Conservation (phyloP, 2,113 vertebrate species). For the Daphoenositta chrysoptera region DNA sequence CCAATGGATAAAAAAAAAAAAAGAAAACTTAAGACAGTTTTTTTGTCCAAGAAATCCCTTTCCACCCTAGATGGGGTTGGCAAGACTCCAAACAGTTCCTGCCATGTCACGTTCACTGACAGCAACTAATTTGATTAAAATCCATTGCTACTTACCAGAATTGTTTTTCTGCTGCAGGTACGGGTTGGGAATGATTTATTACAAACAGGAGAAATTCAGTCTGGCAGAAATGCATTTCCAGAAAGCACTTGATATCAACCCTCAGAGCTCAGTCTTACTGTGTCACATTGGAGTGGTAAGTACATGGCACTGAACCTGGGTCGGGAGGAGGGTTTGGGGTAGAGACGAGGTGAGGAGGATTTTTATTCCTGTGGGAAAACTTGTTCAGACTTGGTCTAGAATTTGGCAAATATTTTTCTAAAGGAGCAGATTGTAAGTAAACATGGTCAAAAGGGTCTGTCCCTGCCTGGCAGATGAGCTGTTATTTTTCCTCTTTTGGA, state of each 20-base stretch:
- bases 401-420: neutral
- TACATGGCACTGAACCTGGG: neutral
- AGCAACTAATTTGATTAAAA: neutral
- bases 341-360: rapidly evolving
- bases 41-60: neutral
- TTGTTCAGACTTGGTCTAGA: neutral
- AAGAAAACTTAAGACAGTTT: neutral
- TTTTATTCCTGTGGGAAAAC: neutral
- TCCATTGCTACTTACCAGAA: neutral
- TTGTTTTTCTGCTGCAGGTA: conserved; percentile 81
- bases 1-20: rapidly evolving
- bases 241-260: conserved; percentile 97
- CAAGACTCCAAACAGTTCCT: neutral
- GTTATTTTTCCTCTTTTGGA: neutral
- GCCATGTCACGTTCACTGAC: neutral
- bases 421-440: neutral
- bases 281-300: conserved; percentile 98
- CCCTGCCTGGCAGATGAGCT: neutral
- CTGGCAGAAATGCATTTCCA: conserved; percentile 99
- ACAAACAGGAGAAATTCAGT: conserved; percentile 98
- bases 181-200: conserved; percentile 98
- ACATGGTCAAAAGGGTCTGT: neutral
- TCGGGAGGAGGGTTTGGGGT: neutral
- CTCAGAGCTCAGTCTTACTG: conserved; percentile 96
- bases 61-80: neutral